Base-by-base conservation (phyloP, 2,113 vertebrate species). In the Zosterops japonicus region DNA sequence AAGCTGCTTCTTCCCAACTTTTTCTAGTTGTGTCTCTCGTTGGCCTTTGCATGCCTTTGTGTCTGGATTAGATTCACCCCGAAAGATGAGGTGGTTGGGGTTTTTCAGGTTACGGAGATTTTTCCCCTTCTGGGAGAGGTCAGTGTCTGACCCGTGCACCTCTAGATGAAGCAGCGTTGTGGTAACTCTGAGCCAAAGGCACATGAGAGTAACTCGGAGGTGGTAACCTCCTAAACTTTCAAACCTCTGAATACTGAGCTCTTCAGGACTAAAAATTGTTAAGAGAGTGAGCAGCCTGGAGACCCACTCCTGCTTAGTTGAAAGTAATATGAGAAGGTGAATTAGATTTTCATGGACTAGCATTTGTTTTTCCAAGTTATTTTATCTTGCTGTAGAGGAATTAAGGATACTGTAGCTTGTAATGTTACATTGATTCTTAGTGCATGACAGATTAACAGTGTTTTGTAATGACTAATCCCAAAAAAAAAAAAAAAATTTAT, bases 381-480 rank as follows among this genome's bases (percentile, higher is more conserved):
- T 60, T 86, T 56, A 13, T 68, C 67, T 88, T 87, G 16, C 29
- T 83, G 1, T 46, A 39, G 35, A 50, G 60, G 52, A 77, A 47
- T 83, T 90, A 78, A 87, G 76, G 68, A 14, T 93, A 35, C 49
- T 75, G 47, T 83, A 91, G 74, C 50, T 81, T 84, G 52, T 53
- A 22, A 39, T 87, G 72, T 81, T 93, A 67, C 55, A 71, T 61
- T 92, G 88, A 65, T 94, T 93, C 79, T 87, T 92, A 81, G 59
- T 90, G 75, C 88, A 80, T 75, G 72, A 56, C 90, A 81, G 88
- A 93, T 96, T 94, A 93, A 57, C 71, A 74, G 56, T 81, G 83
- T 83, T 96, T 92, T 94, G 76, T 92, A 93, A 81, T 96, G 86
- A 90, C 69, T 95, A 96, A 97, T 96, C 88, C 79, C 74, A 56